These are phyloP conservation scores for Xiphydria camelus DNA, from an alignment of 2,888 invertebrate genomes.

Conservation along the genomic window DNA sequence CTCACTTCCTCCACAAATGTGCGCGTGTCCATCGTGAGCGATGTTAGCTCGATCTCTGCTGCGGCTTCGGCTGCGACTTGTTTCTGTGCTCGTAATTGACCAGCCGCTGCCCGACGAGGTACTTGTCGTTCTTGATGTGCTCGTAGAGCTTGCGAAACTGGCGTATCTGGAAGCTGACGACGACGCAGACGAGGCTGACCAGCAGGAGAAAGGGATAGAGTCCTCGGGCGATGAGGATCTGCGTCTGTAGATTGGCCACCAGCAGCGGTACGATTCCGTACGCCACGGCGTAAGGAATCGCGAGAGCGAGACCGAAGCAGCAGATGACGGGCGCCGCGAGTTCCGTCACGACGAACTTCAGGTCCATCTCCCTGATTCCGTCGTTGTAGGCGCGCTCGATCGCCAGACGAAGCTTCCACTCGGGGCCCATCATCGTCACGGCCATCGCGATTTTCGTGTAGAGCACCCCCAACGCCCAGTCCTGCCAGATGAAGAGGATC, in stretches of 20 bases:
- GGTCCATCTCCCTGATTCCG: conserved; percentile 89
- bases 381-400: conserved; percentile 93
- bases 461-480: conserved; percentile 97
- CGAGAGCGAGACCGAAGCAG: conserved; percentile 84
- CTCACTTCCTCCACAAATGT: background rate
- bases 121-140: conserved; percentile 99
- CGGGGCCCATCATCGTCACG: conserved; percentile 96
- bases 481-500: conserved; percentile 87
- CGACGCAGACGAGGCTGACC: conserved; percentile 67
- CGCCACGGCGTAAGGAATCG: conserved; percentile 90
- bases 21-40: conserved; percentile 11
- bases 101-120: conserved; percentile 92
- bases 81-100: conserved; percentile 94
- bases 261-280: conserved; percentile 75
- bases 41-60: conserved; percentile 43
- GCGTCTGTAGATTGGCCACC: conserved; percentile 66
- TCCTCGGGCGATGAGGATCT: conserved; percentile 79
- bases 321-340: conserved; percentile 89
- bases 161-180: conserved; percentile 83
- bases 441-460: conserved; percentile 98
- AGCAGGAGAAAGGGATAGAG: conserved; percentile 89
- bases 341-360: conserved; percentile 81
- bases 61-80: conserved; percentile 57
- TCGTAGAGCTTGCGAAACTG: conserved; percentile 95
- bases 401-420: conserved; percentile 89